Evolutionary conservation across 2,113 vertebrate genomes (phyloP), one percentile per base, ranked within the genome.

Genomic region (Corythaeola cristata): DNA sequence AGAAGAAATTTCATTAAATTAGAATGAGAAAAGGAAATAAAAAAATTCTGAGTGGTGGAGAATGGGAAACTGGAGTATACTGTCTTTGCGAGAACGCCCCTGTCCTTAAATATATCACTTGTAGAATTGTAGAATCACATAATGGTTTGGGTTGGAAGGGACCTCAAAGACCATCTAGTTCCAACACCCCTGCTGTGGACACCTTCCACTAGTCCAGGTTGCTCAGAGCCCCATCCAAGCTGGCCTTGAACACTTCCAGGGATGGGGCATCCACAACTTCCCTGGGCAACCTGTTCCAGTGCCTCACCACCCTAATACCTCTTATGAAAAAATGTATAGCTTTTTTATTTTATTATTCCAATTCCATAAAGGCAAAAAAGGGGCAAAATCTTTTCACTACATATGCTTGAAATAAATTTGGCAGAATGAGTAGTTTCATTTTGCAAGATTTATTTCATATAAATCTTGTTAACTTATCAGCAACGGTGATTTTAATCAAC

Each of bases 361-460:
- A 16, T 39, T 75, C 26, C 26, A 78, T 15, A 85, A n/a, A 60
- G 26, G 1, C 1, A 73, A 41, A 60, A 49, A 79, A 52, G 23
- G 1, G 3, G 2, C 4, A 53, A 67, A 91, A 62, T 0, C 1
- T 79, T 83, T 71, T 6, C 27, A 9, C 4, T 33, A 24, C 0
- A 17, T 68, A 71, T 88, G 1, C 5, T 35, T 64, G 5, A 62
- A 77, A 68, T 53, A 71, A 58, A 45, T 12, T 16, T n/a, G 6
- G 9, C 19, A n/a, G 19, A 77, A 88, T 67, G 5, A 32, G 9
- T 17, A 58, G 12, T 68, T 88, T 62, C 1, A 78, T 60, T 91
- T 66, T 75, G 19, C 2, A 67, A 85, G 75, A 37, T 56, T 23
- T 66, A 45, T 55, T 71, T 75, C 53, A 20, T 35, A 45, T 21